Conservation (phyloP, 1,140 invertebrate genomes). For the Portunus trituberculatus region DNA sequence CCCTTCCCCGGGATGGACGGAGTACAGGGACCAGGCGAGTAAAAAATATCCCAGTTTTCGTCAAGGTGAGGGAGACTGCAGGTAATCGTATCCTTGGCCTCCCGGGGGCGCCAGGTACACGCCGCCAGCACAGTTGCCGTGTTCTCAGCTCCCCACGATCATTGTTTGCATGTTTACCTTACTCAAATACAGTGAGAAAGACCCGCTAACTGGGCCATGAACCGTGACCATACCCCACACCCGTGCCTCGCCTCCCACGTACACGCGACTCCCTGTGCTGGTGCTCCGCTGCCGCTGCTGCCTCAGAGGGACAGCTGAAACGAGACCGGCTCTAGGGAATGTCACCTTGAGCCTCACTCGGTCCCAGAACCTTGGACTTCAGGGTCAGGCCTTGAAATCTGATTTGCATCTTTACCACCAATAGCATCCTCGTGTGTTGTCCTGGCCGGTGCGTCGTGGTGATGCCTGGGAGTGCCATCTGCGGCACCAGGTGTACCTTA, state of each 20-base stretch:
- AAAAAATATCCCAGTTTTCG: neutral
- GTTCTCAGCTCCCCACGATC: neutral
- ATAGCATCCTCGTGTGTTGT: neutral
- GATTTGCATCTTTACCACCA: neutral
- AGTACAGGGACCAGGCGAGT: neutral
- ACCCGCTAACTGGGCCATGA: neutral
- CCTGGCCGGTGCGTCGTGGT: neutral
- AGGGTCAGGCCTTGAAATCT: neutral
- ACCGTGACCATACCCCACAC: neutral
- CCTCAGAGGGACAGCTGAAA: neutral
- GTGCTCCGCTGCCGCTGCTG: neutral
- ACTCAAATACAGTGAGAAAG: neutral
- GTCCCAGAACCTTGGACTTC: conserved; percentile 7
- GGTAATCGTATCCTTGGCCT: neutral
- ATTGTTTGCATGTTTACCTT: neutral
- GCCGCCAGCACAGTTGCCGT: neutral
- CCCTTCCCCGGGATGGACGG: neutral
- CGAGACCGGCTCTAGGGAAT: neutral
- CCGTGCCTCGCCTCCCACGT: neutral
- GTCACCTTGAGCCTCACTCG: neutral
- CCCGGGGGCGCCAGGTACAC: neutral
- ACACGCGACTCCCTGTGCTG: too few species aligned
- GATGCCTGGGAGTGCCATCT: neutral
- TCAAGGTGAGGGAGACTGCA: conserved; percentile 8
- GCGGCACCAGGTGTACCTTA: neutral